Percentiles rank a stretch among this genome's conserved stretches.
Evolutionary conservation across 2,888 invertebrate genomes (phyloP).

Genomic region (Apodemia hepburni): DNA sequence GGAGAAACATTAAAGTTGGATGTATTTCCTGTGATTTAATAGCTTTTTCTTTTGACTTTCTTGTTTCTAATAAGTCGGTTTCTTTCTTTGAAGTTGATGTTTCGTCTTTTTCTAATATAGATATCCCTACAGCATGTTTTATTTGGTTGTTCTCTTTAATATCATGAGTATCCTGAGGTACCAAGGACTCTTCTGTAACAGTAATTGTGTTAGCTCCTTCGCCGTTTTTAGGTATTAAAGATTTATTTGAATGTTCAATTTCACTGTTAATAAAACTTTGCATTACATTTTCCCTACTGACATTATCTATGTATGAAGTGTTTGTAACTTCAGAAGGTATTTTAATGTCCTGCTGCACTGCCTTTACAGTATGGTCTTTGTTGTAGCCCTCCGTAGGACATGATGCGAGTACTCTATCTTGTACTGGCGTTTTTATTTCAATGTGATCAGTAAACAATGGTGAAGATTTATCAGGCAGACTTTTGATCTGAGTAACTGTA

Average conservation of each 20-base stretch:
- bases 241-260: constrained; percentile 37
- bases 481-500: not conserved
- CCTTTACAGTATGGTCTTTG: not conserved
- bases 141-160: not conserved
- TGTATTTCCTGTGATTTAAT: not conserved
- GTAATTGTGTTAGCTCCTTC: not conserved
- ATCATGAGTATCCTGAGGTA: not conserved
- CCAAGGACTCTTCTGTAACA: not conserved
- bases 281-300: constrained; percentile 36
- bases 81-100: not conserved
- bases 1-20: not conserved
- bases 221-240: not conserved
- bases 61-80: not conserved
- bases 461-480: not conserved
- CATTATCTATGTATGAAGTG: not conserved
- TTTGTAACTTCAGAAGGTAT: not conserved
- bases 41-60: not conserved
- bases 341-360: not conserved
- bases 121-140: not conserved
- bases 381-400: not conserved
- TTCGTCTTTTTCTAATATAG: not conserved
- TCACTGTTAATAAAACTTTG: constrained; percentile 44
- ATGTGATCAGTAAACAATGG: not conserved
- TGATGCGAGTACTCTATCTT: not conserved
- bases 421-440: not conserved